Evolutionary conservation across 2,797 vertebrate genomes (phyloP), one percentile per base, ranked within the genome.

Genomic region (Pempheris klunzingeri): DNA sequence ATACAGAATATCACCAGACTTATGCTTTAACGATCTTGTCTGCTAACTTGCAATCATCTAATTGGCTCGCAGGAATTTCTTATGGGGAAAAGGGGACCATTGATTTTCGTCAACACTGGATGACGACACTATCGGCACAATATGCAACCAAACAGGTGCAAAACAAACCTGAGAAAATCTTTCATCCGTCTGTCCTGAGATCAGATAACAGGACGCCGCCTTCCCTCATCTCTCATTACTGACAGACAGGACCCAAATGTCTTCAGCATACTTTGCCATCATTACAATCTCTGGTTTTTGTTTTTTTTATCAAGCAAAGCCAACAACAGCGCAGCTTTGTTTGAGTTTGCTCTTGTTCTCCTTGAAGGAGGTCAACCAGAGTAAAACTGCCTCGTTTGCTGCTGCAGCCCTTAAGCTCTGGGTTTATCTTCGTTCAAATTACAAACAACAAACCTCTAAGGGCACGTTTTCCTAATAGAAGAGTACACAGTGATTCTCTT

Each of bases 381-480:
- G 63, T 43, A 9, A 32, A 77, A 74, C 36, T 12, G n/a, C 59
- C 63, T 76, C 15, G 52, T 82, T 80, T 71, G 39, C 64, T 30
- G 61, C 67, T 28, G 59, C 63, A 64, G 71, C 71, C 77, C 64
- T 63, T 66, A 49, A 83, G 64, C 61, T 4, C 24, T 1, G 9
- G 36, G 10, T 85, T 71, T 85, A 83, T 80, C 84, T 73, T 53
- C 67, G 49, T 81, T 80, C 59, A 87, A 62, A 91, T 82, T 77
- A 78, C 67, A 77, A 81, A 82, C 77, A 82, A 59, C 74, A 67
- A 74, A 72, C 67, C 32, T 12, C 81, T 64, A 4, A 71, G 65
- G 87, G 76, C 80, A 24, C 24, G 20, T 81, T 74, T 67, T 38
- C 41, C 60, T 80, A 77, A 87, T 54, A 66, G 79, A 81, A 82